Percentiles rank a stretch among this genome's conserved stretches.
Conservation (phyloP, 2,113 vertebrate genomes). For the Zosterops lateralis region DNA sequence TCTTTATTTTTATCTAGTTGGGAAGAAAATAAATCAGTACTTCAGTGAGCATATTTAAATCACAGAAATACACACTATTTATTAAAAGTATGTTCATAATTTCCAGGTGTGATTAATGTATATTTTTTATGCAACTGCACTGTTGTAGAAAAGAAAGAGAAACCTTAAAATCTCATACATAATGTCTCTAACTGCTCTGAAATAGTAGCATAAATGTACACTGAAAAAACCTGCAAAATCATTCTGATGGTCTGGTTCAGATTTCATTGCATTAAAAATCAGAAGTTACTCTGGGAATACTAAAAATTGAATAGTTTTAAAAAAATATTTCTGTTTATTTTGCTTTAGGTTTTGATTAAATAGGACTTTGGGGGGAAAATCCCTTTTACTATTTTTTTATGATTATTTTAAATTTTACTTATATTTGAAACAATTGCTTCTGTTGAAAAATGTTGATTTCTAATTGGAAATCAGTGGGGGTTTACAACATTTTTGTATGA, state of each 20-base stretch:
- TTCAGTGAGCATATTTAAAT: neutral
- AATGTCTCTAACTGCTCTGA: neutral
- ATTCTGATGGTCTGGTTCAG: neutral
- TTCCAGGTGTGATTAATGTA: neutral
- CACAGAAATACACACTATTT: neutral
- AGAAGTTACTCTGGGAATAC: neutral
- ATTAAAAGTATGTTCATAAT: neutral
- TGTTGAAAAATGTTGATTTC: neutral
- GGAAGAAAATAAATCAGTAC: neutral
- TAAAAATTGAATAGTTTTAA: neutral
- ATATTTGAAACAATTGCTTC: neutral
- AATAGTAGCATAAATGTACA: neutral
- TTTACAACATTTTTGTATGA: neutral
- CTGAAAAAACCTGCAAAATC: neutral
- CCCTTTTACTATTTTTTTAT: neutral
- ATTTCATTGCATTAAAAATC: neutral
- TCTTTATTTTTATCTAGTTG: neutral
- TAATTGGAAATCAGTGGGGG: accelerated
- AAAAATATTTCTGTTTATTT: neutral
- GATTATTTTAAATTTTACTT: neutral
- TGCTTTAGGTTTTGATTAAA: neutral
- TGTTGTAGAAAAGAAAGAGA: neutral
- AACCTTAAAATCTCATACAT: neutral
- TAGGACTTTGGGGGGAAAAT: neutral
- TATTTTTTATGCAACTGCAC: neutral